Conservation (phyloP, 2,888 invertebrate genomes). For the Stictocephala bisonia region DNA sequence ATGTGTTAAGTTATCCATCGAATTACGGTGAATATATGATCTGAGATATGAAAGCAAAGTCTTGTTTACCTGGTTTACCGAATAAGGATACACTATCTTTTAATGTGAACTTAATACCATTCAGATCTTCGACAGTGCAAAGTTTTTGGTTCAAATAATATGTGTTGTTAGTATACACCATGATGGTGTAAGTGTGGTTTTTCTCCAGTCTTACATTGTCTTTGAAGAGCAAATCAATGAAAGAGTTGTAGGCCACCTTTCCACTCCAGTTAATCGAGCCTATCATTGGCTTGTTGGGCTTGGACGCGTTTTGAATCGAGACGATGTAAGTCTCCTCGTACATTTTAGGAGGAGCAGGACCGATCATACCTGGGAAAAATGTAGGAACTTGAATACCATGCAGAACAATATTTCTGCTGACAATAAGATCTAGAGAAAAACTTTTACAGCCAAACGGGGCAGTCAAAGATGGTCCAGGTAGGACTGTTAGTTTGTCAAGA, state of each 20-base stretch:
- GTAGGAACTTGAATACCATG: constrained; percentile 46
- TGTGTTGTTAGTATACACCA: constrained; percentile 43
- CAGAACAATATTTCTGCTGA: constrained; percentile 24
- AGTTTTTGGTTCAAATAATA: constrained; percentile 46
- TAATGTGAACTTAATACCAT: constrained; percentile 35
- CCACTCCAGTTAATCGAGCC: constrained; percentile 43
- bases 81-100: constrained; percentile 44
- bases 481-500: constrained; percentile 33
- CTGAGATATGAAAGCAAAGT: constrained; percentile 45
- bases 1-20: not conserved
- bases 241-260: constrained; percentile 43
- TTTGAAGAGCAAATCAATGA: constrained; percentile 36
- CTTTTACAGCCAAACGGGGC: constrained; percentile 43
- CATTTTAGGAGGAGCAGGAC: constrained; percentile 9
- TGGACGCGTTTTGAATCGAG: constrained; percentile 41
- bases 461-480: constrained; percentile 27
- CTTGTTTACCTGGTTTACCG: constrained; percentile 38
- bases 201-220: constrained; percentile 38
- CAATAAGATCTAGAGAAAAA: constrained; percentile 39
- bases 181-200: constrained; percentile 40
- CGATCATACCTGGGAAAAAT: constrained; percentile 29
- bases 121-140: constrained; percentile 20
- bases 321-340: constrained; percentile 47
- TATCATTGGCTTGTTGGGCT: constrained; percentile 21
- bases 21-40: constrained; percentile 33